Evolutionary conservation across 1,140 invertebrate species (phyloP).

Genomic region (Pseudomyrmex cubaensis): DNA sequence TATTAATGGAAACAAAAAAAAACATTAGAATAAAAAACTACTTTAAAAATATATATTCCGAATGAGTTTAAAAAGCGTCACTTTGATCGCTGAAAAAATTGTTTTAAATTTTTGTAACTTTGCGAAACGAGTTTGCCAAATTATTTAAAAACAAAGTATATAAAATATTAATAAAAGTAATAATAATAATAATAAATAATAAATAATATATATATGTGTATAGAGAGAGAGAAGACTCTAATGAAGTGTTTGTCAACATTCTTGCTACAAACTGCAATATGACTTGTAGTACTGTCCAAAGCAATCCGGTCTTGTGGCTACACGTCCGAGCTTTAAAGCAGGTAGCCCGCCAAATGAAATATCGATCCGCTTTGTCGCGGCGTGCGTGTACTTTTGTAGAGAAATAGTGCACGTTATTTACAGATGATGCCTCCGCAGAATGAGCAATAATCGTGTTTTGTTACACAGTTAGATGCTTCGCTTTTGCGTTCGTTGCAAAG

Average conservation of each 20-base stretch:
- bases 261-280: slow-evolving; percentile 33
- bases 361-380: slow-evolving; percentile 50
- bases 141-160: too few species aligned
- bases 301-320: slow-evolving; percentile 56
- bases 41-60: neutral
- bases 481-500: slow-evolving; percentile 14
- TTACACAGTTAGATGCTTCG: neutral
- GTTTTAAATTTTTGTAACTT: too few species aligned
- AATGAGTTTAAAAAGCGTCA: too few species aligned
- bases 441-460: slow-evolving; percentile 42
- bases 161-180: too few species aligned
- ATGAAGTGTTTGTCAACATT: slow-evolving; percentile 51
- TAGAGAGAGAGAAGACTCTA: neutral
- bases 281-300: slow-evolving; percentile 29
- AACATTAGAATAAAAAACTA: neutral
- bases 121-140: too few species aligned
- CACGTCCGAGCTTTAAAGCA: slow-evolving; percentile 51
- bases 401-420: slow-evolving; percentile 47
- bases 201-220: too few species aligned
- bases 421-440: slow-evolving; percentile 36
- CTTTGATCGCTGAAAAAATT: too few species aligned
- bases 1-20: too few species aligned
- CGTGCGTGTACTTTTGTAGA: slow-evolving; percentile 37
- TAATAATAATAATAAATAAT: too few species aligned
- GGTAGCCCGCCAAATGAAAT: slow-evolving; percentile 47